Base-by-base conservation (phyloP, 2,888 invertebrate genomes). In the Gandaritis pyraliata region DNA sequence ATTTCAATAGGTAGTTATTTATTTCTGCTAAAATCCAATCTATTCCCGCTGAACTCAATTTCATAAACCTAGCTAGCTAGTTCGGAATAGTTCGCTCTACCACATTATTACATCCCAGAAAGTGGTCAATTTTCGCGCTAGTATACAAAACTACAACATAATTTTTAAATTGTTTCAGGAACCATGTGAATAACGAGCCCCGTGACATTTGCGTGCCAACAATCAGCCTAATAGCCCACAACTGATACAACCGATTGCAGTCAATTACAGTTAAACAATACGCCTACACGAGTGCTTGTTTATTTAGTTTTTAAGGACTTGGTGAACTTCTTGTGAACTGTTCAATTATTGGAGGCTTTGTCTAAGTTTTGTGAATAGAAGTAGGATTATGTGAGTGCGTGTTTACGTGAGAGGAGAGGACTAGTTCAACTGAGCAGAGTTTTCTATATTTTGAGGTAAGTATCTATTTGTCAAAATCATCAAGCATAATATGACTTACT, bases 121-220 rank as follows among this genome's bases (percentile, higher is more conserved):
- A 49, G 12, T 33, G 49, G 10, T n/a, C 46, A 45, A 45, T 45
- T 45, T 45, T 45, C 45, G n/a, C 41, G 0, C 7, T 41, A 41
- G 15, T 41, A 57, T 48, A 41, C 3, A 38, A 54, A 41, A 38
- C 18, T 50, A 54, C 50, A 63, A 54, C 53, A 50, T 55, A 41
- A 59, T 59, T 72, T 72, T 73, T 62, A 67, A 71, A 64, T 80
- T 80, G 80, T 80, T 81, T 70, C 80, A 81, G 80, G 67, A 66
- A 71, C 61, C 69, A 73, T 72, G 73, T 75, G 70, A 70, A 69
- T 74, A 72, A 73, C 70, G 69, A 69, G 71, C 29, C 71, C 65
- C 72, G 74, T 83, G 85, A 81, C 85, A 86, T 86, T 85, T 82
- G 83, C 86, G 85, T 85, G 83, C 74, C 80, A 58, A 63, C 76